These are phyloP conservation scores for Phoxinus dragarum DNA, from an alignment of 2,797 vertebrate species.

Conservation along the genomic window DNA sequence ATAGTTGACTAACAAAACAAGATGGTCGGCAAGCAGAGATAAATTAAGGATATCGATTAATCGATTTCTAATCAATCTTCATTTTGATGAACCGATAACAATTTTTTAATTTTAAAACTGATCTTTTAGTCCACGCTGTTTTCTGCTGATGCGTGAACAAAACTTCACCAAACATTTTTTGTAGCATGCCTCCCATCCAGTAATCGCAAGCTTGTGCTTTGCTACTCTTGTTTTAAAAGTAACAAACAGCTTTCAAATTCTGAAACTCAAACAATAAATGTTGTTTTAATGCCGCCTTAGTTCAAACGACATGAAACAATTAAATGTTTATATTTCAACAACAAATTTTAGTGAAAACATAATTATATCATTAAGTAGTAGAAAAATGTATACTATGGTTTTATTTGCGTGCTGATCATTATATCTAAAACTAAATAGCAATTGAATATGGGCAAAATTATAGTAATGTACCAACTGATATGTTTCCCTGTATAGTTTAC, in stretches of 20 bases:
- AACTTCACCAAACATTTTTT: not conserved
- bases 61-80: not conserved
- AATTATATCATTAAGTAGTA: not conserved
- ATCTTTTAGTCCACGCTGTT: not conserved
- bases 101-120: not conserved
- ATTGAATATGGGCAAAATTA: not conserved
- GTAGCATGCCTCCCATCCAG: not conserved
- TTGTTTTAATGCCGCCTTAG: not conserved
- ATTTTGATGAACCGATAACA: not conserved
- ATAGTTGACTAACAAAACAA: not conserved
- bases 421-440: not conserved
- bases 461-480: not conserved
- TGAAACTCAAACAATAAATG: constrained; percentile 1
- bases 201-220: not conserved
- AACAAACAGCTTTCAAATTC: not conserved
- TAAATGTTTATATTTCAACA: not conserved
- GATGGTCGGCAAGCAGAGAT: not conserved
- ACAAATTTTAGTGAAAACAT: not conserved
- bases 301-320: not conserved
- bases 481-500: not conserved
- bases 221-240: not conserved
- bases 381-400: not conserved
- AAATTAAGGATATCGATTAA: not conserved
- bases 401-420: not conserved
- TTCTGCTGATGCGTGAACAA: not conserved